Evolutionary conservation across 1,140 invertebrate genomes (phyloP), one percentile per base, ranked within the genome.

Genomic region (Bombus waltoni): DNA sequence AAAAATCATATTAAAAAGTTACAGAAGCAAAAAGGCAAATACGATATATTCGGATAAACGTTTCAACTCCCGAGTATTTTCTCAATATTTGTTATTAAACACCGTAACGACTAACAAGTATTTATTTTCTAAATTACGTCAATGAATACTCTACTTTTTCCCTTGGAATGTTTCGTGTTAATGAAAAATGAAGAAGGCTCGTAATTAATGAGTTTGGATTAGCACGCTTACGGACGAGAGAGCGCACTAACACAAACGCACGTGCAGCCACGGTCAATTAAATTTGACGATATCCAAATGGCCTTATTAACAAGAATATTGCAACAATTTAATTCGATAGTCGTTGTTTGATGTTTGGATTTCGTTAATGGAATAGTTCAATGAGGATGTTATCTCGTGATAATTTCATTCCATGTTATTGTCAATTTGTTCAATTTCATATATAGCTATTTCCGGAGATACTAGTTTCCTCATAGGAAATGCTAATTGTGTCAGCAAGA

Each of bases 251-350:
- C 47, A 22, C 47, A 4, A 22, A 53, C 47, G 47, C 47, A 53
- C 47, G 18, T 53, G 47, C 5, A 22, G 47, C 47, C 47, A 53
- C 47, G 47, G 47, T 22, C 47, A 53, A 53, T 53, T 53, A 53
- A 53, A 53, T 53, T 53, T 53, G 18, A 53, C 47, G 47, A 53
- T 53, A 53, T 53, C 47, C 47, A 53, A 53, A 53, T 53, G 47
- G 28, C 5, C 38, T n/a, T 72, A 35, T 44, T 42, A 72, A n/a
- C 71, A 72, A n/a, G 71, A 32, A 72, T n/a, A 72, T n/a, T 72
- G 28, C 28, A 15, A 72, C 38, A 44, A 72, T n/a, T 44, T n/a
- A 22, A 44, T 73, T 44, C 28, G 13, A 42, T 73, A 10, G 15
- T 10, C 2, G 10, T 73, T 73, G 44, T 10, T n/a, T 44, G 25